Evolutionary conservation across 2,888 invertebrate species (phyloP), one percentile per base, ranked within the genome.

Genomic region (Dryobotodes eremita): DNA sequence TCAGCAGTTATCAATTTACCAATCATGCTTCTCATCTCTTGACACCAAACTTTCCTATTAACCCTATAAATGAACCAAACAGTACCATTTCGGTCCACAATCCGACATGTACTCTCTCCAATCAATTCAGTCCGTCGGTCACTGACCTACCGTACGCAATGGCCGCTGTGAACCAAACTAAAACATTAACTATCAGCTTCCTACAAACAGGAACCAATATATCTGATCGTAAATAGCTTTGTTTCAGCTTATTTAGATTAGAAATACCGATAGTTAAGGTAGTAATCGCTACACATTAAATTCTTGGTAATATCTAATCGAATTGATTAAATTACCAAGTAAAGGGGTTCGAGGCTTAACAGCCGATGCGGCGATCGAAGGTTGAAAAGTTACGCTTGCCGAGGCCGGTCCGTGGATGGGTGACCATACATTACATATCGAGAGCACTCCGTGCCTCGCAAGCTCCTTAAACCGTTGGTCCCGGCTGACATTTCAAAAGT

Each of bases 91-190:
- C 46, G 55, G 62, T 73, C 81, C 71, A 82, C 71, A 68, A 66
- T 61, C 46, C 13, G 0, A 61, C 36, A 53, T 46, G 62, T 57
- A 36, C 50, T 65, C 73, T 75, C 61, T 75, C 66, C 71, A 83
- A 88, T 87, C 79, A 85, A 80, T 75, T 79, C 71, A 75, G 69
- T 59, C 68, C 76, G 17, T 73, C 88, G 90, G 90, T 90, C 91
- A 86, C 89, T 91, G 90, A 91, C 91, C 92, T 91, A 89, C 86
- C 87, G 75, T 83, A 90, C 85, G 65, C 71, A 80, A 86, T 79
- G 82, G 80, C 77, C 26, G 77, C 69, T 70, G 26, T 69, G 66
- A 81, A 68, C 70, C 48, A 66, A 75, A 79, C 70, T 86, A 61
- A 73, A 83, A 75, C 84, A 68, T 83, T 75, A 71, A 75, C 78